phyloP scores from a whole-genome alignment of 2,888 invertebrate species.

The Salticus scenicus region DNA sequence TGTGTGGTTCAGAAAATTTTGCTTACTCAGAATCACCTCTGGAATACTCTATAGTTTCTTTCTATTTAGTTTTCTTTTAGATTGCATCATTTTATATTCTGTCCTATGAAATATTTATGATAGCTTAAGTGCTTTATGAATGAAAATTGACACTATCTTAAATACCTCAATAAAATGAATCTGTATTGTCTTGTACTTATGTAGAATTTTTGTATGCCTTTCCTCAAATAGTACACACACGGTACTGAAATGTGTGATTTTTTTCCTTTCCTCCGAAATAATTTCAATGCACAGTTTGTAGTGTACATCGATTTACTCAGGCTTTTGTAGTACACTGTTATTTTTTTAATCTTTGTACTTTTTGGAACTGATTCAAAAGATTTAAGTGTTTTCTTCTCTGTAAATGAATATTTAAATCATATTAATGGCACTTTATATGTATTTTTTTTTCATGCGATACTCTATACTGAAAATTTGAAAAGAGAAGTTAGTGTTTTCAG shows the following conservation, averaged over 20 bases:
- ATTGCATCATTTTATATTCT: no score
- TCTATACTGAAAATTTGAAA: no score
- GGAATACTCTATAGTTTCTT: no score
- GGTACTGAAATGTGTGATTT: background rate
- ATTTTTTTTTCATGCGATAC: no score
- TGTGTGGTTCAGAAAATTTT: no score
- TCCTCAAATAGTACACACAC: background rate
- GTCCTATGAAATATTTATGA: background rate
- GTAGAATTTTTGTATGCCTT: background rate
- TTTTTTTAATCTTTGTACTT: background rate
- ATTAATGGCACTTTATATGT: no score
- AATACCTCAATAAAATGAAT: background rate
- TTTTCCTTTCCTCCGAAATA: background rate
- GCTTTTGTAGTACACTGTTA: conserved; percentile 3
- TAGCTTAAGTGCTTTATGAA: conserved; percentile 4
- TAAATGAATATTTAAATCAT: no score
- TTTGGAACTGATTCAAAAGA: background rate
- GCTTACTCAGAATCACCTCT: no score
- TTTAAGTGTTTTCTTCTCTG: no score
- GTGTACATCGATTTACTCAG: conserved; percentile 7
- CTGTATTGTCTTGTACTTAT: background rate
- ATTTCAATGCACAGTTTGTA: background rate
- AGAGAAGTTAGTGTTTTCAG: no score
- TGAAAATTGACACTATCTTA: background rate
- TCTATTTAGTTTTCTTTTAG: no score